Conservation (phyloP, 2,888 invertebrate genomes). For the Gisinianus flammeolus region DNA sequence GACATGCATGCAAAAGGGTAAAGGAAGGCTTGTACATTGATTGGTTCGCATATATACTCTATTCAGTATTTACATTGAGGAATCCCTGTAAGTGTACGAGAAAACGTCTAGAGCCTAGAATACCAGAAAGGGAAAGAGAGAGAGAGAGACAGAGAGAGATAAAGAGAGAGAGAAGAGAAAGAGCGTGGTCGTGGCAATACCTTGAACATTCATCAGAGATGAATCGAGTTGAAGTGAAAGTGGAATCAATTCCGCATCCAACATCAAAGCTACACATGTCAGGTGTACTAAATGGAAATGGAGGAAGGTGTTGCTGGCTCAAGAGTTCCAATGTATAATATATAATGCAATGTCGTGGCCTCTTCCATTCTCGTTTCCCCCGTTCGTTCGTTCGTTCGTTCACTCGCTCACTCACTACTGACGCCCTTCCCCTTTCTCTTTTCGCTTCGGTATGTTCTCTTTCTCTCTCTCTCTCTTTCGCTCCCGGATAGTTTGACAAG, state of each 20-base stretch:
- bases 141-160: neutral
- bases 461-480: neutral
- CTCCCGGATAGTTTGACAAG: conserved; percentile 22
- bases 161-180: conserved; percentile 11
- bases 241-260: conserved; percentile 38
- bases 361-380: conserved; percentile 39
- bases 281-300: conserved; percentile 59
- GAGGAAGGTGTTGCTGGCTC: conserved; percentile 55
- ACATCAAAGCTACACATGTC: conserved; percentile 46
- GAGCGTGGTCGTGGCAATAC: no score
- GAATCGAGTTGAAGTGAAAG: conserved; percentile 10
- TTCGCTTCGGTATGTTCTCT: neutral
- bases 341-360: conserved; percentile 46
- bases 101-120: neutral
- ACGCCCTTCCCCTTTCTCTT: conserved; percentile 17
- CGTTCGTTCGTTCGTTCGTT: conserved; percentile 28
- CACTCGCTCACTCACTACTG: conserved; percentile 24
- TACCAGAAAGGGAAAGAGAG: conserved; percentile 15
- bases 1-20: neutral
- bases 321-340: conserved; percentile 39
- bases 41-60: neutral
- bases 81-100: neutral
- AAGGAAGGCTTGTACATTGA: neutral
- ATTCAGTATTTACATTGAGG: neutral
- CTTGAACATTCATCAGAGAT: conserved; percentile 28